Conservation (phyloP, 2,888 invertebrate genomes). For the Ophion costatus region DNA sequence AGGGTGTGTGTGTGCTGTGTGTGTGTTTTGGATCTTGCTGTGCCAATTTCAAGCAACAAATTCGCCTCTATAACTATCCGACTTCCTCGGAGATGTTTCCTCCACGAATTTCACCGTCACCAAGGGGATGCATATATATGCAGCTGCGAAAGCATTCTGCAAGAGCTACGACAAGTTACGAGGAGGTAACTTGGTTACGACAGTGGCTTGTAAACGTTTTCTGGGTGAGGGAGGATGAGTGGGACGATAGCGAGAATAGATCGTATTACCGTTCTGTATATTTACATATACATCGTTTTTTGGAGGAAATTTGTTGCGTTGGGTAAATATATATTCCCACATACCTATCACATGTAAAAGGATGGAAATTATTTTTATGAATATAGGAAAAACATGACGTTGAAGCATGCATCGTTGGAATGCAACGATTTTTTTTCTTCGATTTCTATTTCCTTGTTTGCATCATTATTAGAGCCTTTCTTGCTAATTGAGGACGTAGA, state of each 20-base stretch:
- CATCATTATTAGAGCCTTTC: too few relatives aligned
- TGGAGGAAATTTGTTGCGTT: neutral
- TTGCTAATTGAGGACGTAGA: too few relatives aligned
- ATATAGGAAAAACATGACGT: too few relatives aligned
- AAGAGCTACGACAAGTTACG: slow-evolving; percentile 55
- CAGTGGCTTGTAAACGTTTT: slow-evolving; percentile 58
- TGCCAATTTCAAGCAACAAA: slow-evolving; percentile 27
- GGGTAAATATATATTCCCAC: too few relatives aligned
- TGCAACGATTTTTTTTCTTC: too few relatives aligned
- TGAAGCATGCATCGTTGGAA: too few relatives aligned
- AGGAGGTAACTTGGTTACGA: slow-evolving; percentile 59
- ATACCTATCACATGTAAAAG: too few relatives aligned
- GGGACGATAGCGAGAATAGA: slow-evolving; percentile 10
- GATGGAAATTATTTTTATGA: too few relatives aligned
- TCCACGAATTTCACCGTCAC: slow-evolving; percentile 44
- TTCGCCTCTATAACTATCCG: neutral
- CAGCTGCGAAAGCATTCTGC: slow-evolving; percentile 50
- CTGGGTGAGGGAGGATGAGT: slow-evolving; percentile 46
- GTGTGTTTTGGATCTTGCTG: neutral
- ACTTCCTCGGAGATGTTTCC: slow-evolving; percentile 35
- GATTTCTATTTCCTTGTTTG: too few relatives aligned
- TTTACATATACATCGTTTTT: slow-evolving; percentile 18
- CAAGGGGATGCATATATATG: slow-evolving; percentile 21
- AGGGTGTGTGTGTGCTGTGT: neutral
- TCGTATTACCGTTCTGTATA: slow-evolving; percentile 11